Conservation (phyloP, 1,140 invertebrate species). For the Dendrolimus kikuchii region DNA sequence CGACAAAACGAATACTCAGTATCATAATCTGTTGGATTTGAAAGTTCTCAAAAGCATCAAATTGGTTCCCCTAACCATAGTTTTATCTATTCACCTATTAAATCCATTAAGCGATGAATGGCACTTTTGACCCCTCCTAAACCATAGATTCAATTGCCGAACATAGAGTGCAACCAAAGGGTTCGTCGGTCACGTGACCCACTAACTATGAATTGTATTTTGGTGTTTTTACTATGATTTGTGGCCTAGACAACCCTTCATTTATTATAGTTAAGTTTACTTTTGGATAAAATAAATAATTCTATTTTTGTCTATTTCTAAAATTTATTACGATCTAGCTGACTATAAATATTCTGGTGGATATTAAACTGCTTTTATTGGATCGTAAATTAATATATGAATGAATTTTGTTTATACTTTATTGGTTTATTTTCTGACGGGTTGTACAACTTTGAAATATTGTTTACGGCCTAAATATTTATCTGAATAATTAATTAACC, state of each 20-base stretch:
- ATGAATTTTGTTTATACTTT: slow-evolving; percentile 8
- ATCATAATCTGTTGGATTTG: too few relatives aligned
- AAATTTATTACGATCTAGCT: slow-evolving; percentile 1
- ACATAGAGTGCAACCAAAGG: slow-evolving; percentile 3
- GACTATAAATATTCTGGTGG: slow-evolving; percentile 22
- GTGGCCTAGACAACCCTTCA: slow-evolving; percentile 40
- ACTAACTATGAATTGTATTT: slow-evolving; percentile 3
- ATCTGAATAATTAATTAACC: too few relatives aligned
- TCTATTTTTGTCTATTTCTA: slow-evolving; percentile 12
- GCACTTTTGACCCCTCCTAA: neutral
- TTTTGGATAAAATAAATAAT: slow-evolving; percentile 22
- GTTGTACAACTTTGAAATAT: too few relatives aligned
- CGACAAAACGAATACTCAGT: too few relatives aligned
- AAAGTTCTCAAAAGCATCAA: neutral
- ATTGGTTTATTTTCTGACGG: too few relatives aligned
- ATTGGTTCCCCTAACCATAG: neutral
- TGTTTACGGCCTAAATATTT: too few relatives aligned
- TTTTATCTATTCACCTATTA: neutral
- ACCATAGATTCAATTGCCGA: neutral
- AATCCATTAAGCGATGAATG: slow-evolving; percentile 18
- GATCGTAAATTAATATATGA: slow-evolving; percentile 37
- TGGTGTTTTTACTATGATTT: slow-evolving; percentile 23
- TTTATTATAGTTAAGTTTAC: slow-evolving; percentile 21
- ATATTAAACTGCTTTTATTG: slow-evolving; percentile 35
- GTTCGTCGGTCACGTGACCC: slow-evolving; percentile 14